These are phyloP conservation scores for Thelaira solivaga DNA, from an alignment of 2,888 invertebrate species.

Conservation along the genomic window DNA sequence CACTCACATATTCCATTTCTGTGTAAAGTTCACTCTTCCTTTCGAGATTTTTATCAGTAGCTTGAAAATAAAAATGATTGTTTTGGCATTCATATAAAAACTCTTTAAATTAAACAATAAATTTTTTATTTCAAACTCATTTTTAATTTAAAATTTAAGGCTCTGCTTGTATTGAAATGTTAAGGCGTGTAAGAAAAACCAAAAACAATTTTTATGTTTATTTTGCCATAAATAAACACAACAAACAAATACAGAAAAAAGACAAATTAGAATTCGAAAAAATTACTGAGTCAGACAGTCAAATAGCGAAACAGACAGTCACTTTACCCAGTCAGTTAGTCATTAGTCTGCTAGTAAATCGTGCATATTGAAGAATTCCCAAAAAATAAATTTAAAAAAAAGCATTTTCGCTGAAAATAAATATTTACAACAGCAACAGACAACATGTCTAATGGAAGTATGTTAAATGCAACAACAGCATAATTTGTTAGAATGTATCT, in stretches of 20 bases:
- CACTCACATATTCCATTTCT: too few relatives aligned
- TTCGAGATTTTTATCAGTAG: too few relatives aligned
- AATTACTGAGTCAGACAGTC: neutral
- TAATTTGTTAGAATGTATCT: conserved; percentile 49
- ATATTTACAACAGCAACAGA: conserved; percentile 34
- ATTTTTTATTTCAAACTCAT: too few relatives aligned
- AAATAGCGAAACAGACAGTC: too few relatives aligned
- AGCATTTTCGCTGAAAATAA: conserved; percentile 26
- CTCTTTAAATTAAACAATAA: too few relatives aligned
- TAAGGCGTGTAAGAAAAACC: conserved; percentile 16
- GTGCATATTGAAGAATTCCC: conserved; percentile 29
- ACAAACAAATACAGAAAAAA: conserved; percentile 5
- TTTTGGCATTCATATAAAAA: too few relatives aligned
- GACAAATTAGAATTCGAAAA: conserved; percentile 55
- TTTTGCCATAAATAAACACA: neutral
- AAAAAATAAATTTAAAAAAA: too few relatives aligned
- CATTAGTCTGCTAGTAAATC: conserved; percentile 1
- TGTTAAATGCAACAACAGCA: conserved; percentile 53
- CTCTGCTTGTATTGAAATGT: neutral
- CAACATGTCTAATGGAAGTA: conserved; percentile 58
- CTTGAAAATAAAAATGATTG: too few relatives aligned
- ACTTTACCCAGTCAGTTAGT: too few relatives aligned
- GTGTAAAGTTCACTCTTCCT: too few relatives aligned
- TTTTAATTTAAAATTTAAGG: too few relatives aligned
- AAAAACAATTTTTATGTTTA: conserved; percentile 25